phyloP scores from a whole-genome alignment of 2,888 invertebrate genomes.

The Mythimna vitellina region DNA sequence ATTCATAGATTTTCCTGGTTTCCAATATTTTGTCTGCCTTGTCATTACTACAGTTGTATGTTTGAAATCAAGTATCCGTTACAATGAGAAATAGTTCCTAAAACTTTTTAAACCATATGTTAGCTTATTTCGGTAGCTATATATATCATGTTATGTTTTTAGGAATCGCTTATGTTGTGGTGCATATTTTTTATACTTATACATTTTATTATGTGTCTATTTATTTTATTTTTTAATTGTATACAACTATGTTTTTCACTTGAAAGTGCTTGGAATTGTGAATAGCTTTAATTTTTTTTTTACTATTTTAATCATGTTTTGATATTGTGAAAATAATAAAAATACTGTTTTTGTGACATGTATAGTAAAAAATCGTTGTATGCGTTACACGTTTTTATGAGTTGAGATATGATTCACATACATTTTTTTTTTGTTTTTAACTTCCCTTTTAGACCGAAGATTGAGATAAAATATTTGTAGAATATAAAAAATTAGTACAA shows the following conservation, averaged over 20 bases:
- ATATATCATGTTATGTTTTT: constrained; percentile 54
- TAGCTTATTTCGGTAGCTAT: constrained; percentile 63
- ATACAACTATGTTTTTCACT: constrained; percentile 38
- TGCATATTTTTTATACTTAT: constrained; percentile 66
- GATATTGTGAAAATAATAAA: too few relatives aligned
- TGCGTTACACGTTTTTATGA: not conserved
- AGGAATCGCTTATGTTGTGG: constrained; percentile 58
- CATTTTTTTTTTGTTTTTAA: not conserved
- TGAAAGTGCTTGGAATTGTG: constrained; percentile 38
- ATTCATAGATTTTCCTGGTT: too few relatives aligned
- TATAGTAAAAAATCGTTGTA: not conserved
- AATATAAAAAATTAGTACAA: not conserved
- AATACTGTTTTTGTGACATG: too few relatives aligned
- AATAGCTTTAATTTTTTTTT: not conserved
- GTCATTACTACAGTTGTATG: constrained; percentile 35
- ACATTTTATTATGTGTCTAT: constrained; percentile 65
- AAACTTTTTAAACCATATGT: constrained; percentile 57
- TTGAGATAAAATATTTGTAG: not conserved
- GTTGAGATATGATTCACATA: not conserved
- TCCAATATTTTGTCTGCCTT: not conserved
- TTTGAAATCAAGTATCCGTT: constrained; percentile 15
- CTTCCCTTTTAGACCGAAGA: not conserved
- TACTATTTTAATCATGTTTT: not conserved
- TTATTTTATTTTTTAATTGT: constrained; percentile 66
- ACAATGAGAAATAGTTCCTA: constrained; percentile 66